phyloP scores from a whole-genome alignment of 2,113 vertebrate genomes.

The Prietella phreatophila region DNA sequence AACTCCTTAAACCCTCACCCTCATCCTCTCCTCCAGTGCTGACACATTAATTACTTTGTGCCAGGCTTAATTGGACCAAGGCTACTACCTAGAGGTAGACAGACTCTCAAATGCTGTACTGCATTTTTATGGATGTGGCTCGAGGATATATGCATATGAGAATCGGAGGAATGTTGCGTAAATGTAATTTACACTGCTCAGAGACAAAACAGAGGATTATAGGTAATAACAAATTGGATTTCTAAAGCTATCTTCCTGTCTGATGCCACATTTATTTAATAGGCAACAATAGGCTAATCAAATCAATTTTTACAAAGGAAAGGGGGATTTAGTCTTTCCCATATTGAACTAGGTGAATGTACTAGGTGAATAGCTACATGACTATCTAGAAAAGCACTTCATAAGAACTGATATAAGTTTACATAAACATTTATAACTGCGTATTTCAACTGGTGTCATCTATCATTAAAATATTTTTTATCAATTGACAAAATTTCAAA shows the following conservation, averaged over 20 bases:
- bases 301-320: neutral
- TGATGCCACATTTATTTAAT: constrained; percentile 1
- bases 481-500: neutral
- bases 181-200: neutral
- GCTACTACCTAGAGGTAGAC: constrained; percentile 55
- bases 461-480: neutral
- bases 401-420: neutral
- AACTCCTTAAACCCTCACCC: constrained; percentile 73
- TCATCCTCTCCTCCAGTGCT: constrained; percentile 65
- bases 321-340: neutral
- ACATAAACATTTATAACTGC: neutral
- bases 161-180: neutral
- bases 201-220: neutral
- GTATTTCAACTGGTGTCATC: neutral
- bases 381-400: neutral
- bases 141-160: neutral
- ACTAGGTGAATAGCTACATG: neutral
- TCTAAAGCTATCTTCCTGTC: neutral
- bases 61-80: constrained; percentile 68
- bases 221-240: neutral
- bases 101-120: constrained; percentile 55
- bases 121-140: neutral
- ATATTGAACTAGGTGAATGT: neutral
- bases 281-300: neutral
- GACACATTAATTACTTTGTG: constrained; percentile 69